phyloP scores from a whole-genome alignment of 2,888 invertebrate species.

The Chrysina gloriosa region DNA sequence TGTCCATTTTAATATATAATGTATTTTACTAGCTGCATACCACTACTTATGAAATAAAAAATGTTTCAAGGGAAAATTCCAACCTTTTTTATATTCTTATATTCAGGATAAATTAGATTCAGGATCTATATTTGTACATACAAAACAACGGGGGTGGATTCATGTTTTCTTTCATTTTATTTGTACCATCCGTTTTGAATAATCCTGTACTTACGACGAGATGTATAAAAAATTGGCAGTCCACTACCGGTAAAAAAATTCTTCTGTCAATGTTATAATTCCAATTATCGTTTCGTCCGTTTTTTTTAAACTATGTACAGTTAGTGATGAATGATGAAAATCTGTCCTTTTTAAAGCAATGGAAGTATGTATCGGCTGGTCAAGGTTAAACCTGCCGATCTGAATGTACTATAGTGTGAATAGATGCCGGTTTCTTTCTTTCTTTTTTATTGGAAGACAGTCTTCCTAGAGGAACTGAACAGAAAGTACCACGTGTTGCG shows the following conservation, averaged over 20 bases:
- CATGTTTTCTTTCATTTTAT: no score
- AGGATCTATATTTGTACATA: no score
- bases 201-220: no score
- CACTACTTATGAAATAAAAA: not conserved
- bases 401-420: conserved; percentile 41
- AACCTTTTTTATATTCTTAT: not conserved
- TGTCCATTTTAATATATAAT: not conserved
- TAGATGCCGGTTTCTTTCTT: conserved; percentile 42
- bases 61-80: not conserved
- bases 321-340: no score
- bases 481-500: conserved; percentile 40
- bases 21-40: not conserved
- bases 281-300: no score
- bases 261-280: no score
- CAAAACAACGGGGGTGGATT: no score
- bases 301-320: no score
- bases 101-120: no score
- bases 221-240: no score
- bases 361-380: conserved; percentile 2
- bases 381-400: not conserved
- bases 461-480: conserved; percentile 52
- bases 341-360: conserved; percentile 25
- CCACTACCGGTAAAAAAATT: no score
- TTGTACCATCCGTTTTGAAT: no score
- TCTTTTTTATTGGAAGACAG: conserved; percentile 53